Evolutionary conservation across 2,797 vertebrate genomes (phyloP), one percentile per base, ranked within the genome.

Genomic region (Sebastes goodei): DNA sequence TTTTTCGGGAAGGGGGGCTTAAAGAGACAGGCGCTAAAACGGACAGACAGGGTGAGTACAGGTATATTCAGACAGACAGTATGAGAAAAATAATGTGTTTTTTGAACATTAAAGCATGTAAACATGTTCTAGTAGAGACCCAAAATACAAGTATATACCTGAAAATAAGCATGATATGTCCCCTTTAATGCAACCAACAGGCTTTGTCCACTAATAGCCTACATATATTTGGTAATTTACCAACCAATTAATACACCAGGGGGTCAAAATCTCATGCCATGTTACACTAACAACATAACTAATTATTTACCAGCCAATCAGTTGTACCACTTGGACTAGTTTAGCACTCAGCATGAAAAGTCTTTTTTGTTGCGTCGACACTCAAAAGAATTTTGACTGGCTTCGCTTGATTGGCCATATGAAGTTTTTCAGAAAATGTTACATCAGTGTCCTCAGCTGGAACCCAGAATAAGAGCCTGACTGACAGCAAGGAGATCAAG

Each of bases 401-500:
- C 64, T 55, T 10, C 10, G 20, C 27, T 82, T 75, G 77, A 86
- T 76, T 74, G 80, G 33, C 69, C 74, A 23, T 74, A 35, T 60
- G 52, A 81, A 70, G 23, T 81, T 80, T 85, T 75, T 20, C 7
- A 59, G 27, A 83, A 81, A 83, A 71, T 7, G 62, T 84, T 75
- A 53, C 74, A 86, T 83, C 77, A 73, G 67, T 84, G 89, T 88
- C 84, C 86, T 88, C 84, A 74, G 70, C 78, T 89, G 85, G 83
- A 88, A 85, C 83, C 76, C 33, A 73, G 78, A 78, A 71, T 71
- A 42, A 81, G 81, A 89, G 78, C 74, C 76, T 90, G 89, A 86
- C 76, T 90, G 91, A 90, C 89, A 91, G 85, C 46, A 33, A 74
- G 32, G 72, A 83, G 87, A 89, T 92, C 79, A 92, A 88, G 84